phyloP scores from a whole-genome alignment of 2,797 vertebrate species.

The Poecilia velifera region DNA sequence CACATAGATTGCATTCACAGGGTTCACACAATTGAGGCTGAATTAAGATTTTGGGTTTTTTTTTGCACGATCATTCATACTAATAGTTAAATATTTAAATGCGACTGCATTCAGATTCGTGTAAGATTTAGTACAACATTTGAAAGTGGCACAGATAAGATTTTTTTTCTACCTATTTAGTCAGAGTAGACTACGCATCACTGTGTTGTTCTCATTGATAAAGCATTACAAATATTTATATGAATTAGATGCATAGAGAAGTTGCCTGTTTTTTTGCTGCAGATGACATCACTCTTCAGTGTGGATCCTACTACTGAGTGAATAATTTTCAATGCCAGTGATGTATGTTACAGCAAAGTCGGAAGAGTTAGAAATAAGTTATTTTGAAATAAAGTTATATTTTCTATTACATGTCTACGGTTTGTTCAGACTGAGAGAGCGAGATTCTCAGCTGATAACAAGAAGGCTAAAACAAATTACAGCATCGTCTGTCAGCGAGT shows the following conservation, averaged over 20 bases:
- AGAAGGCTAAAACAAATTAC: background rate
- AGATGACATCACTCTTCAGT: background rate
- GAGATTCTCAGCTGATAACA: background rate
- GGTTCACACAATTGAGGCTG: no score
- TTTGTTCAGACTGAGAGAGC: background rate
- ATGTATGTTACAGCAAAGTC: background rate
- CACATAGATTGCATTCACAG: no score
- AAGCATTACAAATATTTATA: background rate
- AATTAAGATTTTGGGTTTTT: no score
- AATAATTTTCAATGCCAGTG: background rate
- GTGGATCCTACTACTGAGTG: background rate
- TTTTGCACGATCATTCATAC: background rate
- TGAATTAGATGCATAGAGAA: background rate
- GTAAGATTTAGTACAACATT: background rate
- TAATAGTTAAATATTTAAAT: no score
- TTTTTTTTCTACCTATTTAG: background rate
- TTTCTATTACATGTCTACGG: background rate
- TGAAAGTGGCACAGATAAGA: no score
- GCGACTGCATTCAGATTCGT: background rate
- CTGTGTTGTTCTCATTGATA: background rate
- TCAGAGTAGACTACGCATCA: background rate
- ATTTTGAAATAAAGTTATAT: background rate
- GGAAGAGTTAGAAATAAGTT: background rate
- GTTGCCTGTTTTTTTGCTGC: background rate
- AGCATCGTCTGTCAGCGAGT: background rate